Conservation (phyloP, 2,888 invertebrate species). For the Cheiracanthium punctorium region DNA sequence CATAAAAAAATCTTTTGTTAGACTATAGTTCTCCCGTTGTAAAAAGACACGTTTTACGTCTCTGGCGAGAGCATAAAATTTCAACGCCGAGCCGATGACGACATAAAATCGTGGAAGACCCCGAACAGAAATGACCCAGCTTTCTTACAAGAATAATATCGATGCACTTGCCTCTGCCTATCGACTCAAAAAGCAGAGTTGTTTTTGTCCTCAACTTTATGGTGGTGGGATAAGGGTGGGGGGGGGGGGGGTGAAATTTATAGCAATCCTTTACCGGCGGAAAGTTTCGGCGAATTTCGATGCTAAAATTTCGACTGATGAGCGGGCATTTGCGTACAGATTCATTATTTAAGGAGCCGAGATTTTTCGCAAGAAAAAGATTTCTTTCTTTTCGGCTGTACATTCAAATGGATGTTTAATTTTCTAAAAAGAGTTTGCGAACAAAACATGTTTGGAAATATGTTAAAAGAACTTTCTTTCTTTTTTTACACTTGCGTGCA, state of each 20-base stretch:
- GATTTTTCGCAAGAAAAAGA: background rate
- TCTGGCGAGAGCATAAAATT: constrained; percentile 27
- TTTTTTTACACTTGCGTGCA: too few relatives aligned
- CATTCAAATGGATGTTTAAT: constrained; percentile 3
- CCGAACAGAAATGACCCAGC: constrained; percentile 39
- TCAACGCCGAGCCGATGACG: background rate
- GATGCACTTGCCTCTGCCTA: background rate
- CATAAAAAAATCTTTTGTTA: constrained; percentile 18
- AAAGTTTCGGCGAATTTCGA: constrained; percentile 18
- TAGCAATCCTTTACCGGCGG: constrained; percentile 9
- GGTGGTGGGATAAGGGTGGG: background rate
- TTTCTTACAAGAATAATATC: constrained; percentile 24
- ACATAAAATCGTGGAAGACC: constrained; percentile 16
- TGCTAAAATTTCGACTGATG: constrained; percentile 43
- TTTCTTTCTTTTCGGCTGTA: background rate
- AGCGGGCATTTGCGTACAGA: constrained; percentile 18
- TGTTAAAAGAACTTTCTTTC: background rate
- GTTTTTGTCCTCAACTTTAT: constrained; percentile 24
- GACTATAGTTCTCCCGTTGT: constrained; percentile 19
- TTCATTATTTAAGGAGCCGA: constrained; percentile 11
- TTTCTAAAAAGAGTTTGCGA: background rate
- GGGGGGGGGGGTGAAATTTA: constrained; percentile 17
- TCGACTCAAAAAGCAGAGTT: constrained; percentile 32
- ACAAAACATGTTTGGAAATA: constrained; percentile 1
- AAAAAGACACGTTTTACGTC: constrained; percentile 59